Conservation (phyloP, 2,113 vertebrate genomes). For the Dasyurus viverrinus region DNA sequence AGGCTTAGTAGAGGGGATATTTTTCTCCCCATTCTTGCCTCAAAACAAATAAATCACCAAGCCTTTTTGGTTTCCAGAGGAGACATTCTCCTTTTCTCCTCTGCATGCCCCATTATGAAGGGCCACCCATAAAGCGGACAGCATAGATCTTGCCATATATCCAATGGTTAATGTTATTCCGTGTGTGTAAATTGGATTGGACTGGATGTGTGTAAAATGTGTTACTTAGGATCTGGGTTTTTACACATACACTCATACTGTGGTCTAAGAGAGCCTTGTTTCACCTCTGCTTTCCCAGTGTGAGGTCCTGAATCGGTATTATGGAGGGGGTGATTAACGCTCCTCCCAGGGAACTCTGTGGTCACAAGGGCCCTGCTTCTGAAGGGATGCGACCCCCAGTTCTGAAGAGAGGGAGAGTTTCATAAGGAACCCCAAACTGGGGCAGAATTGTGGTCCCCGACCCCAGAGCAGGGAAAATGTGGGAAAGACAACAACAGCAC, state of each 20-base stretch:
- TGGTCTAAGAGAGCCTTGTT: slow-evolving; percentile 32
- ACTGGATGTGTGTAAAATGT: slow-evolving; percentile 41
- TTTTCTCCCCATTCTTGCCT: slow-evolving; percentile 28
- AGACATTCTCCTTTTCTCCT: slow-evolving; percentile 65
- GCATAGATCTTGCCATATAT: slow-evolving; percentile 65
- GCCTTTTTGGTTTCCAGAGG: slow-evolving; percentile 61
- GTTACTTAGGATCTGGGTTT: background rate
- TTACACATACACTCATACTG: background rate
- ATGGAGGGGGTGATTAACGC: slow-evolving; percentile 52
- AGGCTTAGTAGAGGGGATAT: slow-evolving; percentile 52
- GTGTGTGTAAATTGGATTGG: slow-evolving; percentile 66
- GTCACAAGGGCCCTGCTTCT: slow-evolving; percentile 50
- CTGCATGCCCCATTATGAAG: slow-evolving; percentile 66
- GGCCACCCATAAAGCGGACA: slow-evolving; percentile 75
- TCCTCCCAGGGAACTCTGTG: slow-evolving; percentile 73
- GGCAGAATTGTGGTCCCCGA: slow-evolving; percentile 20
- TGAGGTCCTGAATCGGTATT: slow-evolving; percentile 34
- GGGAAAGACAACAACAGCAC: background rate
- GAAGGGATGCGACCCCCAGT: slow-evolving; percentile 55
- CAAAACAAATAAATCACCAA: slow-evolving; percentile 74
- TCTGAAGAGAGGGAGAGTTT: slow-evolving; percentile 70
- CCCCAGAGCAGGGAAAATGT: slow-evolving; percentile 41
- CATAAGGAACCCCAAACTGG: slow-evolving; percentile 60
- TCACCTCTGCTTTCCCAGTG: slow-evolving; percentile 60
- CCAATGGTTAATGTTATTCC: slow-evolving; percentile 67